Conservation (phyloP, 2,888 invertebrate species). For the Elysia crispata region DNA sequence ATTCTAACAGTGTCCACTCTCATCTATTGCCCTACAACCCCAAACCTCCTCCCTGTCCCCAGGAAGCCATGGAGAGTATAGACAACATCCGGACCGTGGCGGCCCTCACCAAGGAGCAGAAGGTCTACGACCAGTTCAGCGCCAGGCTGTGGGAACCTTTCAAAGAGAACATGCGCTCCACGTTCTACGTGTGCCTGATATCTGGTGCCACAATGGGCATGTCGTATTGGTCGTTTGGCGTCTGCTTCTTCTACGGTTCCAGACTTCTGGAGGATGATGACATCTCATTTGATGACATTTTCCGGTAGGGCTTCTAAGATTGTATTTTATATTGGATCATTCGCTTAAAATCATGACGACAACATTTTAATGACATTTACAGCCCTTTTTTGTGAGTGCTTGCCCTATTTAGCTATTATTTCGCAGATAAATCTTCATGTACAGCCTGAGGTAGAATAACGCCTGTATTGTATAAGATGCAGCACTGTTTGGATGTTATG, state of each 20-base stretch:
- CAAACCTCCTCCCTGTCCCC: neutral
- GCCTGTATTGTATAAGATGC: too few species aligned
- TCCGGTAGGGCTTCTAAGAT: too few species aligned
- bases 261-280: constrained; percentile 78
- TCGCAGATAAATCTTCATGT: too few species aligned
- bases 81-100: constrained; percentile 78
- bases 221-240: constrained; percentile 80
- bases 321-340: too few species aligned
- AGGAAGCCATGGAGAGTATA: constrained; percentile 77
- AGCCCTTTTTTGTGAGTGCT: too few species aligned
- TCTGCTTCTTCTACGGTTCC: constrained; percentile 79
- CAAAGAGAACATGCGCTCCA: neutral
- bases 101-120: constrained; percentile 75
- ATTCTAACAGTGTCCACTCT: too few species aligned
- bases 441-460: too few species aligned
- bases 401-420: too few species aligned
- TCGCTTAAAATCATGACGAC: too few species aligned
- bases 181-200: constrained; percentile 61
- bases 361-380: too few species aligned
- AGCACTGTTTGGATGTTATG: too few species aligned
- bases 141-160: neutral
- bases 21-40: too few species aligned
- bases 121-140: constrained; percentile 72
- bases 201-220: constrained; percentile 79
- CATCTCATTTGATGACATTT: constrained; percentile 67